Base-by-base conservation (phyloP, 2,113 vertebrate species). In the Strix uralensis region DNA sequence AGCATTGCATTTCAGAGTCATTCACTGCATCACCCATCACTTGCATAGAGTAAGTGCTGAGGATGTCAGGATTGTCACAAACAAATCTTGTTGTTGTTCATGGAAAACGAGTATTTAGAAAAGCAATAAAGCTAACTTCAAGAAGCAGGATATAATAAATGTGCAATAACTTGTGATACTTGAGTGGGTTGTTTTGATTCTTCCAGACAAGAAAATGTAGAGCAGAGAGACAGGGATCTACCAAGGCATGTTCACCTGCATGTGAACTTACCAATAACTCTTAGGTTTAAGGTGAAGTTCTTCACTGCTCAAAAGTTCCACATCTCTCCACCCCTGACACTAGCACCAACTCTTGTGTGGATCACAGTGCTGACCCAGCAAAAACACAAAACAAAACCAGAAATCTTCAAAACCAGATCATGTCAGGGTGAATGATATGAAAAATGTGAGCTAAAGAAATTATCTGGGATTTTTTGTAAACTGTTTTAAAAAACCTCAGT, bases 1-100 rank as follows among this genome's bases (percentile, higher is more conserved):
- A 98, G 59, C 82, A 92, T 88, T 96, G 83, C 92, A 97, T 97
- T 98, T 98, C 97, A 97, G 92, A 97, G 97, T 97, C 81, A 59
- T 94, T 94, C 80, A 87, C 40, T 2, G 8, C 54, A 88, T 93
- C 94, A 88, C 77, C 66, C 94, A 97, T 98, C 96, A 91, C 67
- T 97, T 90, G 81, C 93, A 92, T 79, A 88, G 83, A 94, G 90
- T 96, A 96, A 96, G 87, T 92, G 82, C 89, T 95, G 92, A 97
- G 88, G 78, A 91, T 97, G 96, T 97, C 88, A 94, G 69, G 86
- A 74, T 94, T 97, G 95, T 97, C 96, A 98, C 92, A 97, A 98
- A 96, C 96, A 98, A 97, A 97, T 95, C 88, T 96, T 97, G n/a
- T 94, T 97, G 88, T 91, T 91, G 55, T 94, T 97, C 93, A 86